phyloP scores from a whole-genome alignment of 1,140 invertebrate genomes.

The Drosophila pruinosa region DNA sequence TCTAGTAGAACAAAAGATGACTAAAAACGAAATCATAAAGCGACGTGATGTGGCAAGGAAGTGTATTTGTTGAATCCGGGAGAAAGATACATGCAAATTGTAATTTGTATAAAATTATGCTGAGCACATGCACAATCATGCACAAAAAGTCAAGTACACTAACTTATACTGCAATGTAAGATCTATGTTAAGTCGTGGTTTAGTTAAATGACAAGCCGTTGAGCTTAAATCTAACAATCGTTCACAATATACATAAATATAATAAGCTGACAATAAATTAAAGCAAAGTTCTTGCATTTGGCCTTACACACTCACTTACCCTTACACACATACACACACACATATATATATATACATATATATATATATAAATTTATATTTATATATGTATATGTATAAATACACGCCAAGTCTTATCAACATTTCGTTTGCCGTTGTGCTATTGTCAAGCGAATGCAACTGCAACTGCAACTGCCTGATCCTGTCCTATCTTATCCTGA shows the following conservation, averaged over 20 bases:
- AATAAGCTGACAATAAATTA: slow-evolving; percentile 17
- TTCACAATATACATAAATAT: slow-evolving; percentile 8
- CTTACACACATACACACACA: slow-evolving; percentile 7
- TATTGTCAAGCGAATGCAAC: slow-evolving; percentile 1
- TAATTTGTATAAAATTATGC: slow-evolving; percentile 20
- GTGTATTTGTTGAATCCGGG: slow-evolving; percentile 12
- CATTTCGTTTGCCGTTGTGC: slow-evolving; percentile 46
- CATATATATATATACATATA: neutral
- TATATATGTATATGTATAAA: slow-evolving; percentile 1
- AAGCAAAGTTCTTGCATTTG: slow-evolving; percentile 21
- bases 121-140: slow-evolving; percentile 58
- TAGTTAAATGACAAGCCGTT: slow-evolving; percentile 39
- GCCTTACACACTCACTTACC: neutral
- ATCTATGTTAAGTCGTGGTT: slow-evolving; percentile 21
- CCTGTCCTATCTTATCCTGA: slow-evolving; percentile 24
- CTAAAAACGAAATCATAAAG: slow-evolving; percentile 58
- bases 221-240: slow-evolving; percentile 9
- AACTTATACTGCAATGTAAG: slow-evolving; percentile 25
- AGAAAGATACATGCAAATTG: neutral
- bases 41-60: slow-evolving; percentile 63
- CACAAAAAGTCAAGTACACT: slow-evolving; percentile 20
- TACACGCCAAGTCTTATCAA: slow-evolving; percentile 66
- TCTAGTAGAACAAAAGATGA: slow-evolving; percentile 23
- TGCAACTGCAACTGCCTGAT: slow-evolving; percentile 45
- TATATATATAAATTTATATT: no score